Evolutionary conservation across 2,113 vertebrate genomes (phyloP).

Genomic region (Heliornis fulica): DNA sequence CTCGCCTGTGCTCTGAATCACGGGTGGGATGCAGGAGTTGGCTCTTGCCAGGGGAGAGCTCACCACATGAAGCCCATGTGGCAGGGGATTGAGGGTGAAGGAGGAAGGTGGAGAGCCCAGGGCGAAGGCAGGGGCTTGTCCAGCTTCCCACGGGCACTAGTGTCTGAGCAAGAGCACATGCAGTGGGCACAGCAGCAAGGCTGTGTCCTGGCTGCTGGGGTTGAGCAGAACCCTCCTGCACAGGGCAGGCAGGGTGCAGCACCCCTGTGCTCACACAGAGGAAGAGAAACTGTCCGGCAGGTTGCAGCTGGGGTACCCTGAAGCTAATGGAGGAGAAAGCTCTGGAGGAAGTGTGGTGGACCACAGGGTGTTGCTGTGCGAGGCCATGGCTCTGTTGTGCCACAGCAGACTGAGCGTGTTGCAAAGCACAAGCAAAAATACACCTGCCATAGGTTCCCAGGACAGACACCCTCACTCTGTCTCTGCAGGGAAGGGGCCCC

Average conservation of each 20-base stretch:
- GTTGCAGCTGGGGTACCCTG: neutral
- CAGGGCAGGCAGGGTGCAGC: neutral
- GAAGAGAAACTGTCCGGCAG: neutral
- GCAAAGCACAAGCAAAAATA: neutral
- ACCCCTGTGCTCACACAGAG: accelerated
- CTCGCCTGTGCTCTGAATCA: accelerated
- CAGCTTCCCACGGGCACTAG: accelerated
- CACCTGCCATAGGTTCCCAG: neutral
- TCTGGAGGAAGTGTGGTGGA: neutral
- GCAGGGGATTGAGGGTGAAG: neutral
- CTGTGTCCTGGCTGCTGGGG: accelerated
- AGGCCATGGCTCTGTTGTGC: neutral
- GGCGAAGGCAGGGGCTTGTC: neutral
- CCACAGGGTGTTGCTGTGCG: accelerated
- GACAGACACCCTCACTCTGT: neutral
- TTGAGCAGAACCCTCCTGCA: accelerated
- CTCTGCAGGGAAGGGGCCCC: neutral
- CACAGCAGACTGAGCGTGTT: accelerated
- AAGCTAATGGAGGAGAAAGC: accelerated
- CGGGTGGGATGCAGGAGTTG: neutral
- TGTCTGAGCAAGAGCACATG: accelerated
- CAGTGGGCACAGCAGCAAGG: accelerated
- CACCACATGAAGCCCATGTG: accelerated
- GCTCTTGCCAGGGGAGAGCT: neutral
- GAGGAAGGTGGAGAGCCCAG: neutral